These are phyloP conservation scores for Cecidostiba fungosa DNA, from an alignment of 2,888 invertebrate genomes.

Conservation along the genomic window DNA sequence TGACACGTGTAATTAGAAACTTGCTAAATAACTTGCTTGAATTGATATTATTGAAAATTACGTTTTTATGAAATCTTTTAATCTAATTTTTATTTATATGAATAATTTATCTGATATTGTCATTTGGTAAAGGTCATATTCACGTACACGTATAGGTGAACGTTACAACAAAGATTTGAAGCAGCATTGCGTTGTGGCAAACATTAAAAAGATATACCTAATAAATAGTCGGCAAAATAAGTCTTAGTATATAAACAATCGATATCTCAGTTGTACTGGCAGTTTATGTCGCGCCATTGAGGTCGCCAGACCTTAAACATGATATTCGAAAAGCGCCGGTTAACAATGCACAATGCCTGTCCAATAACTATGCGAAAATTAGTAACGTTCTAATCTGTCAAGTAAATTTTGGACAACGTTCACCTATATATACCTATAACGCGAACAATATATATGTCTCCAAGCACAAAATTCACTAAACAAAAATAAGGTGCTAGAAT, in stretches of 20 bases:
- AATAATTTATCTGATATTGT: background rate
- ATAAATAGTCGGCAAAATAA: background rate
- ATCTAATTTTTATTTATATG: background rate
- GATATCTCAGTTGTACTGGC: background rate
- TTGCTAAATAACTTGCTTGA: background rate
- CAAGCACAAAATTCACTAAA: slow-evolving; percentile 51
- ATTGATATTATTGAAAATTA: background rate
- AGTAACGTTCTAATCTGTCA: background rate
- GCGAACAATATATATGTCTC: background rate
- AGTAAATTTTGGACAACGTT: background rate
- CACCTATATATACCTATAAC: slow-evolving; percentile 20
- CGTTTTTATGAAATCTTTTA: background rate
- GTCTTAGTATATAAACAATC: background rate
- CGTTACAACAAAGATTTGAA: background rate
- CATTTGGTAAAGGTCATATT: background rate
- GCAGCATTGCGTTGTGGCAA: background rate
- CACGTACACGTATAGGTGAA: slow-evolving; percentile 5
- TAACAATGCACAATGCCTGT: background rate
- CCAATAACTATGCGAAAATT: background rate
- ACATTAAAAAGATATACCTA: background rate
- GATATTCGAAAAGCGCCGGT: background rate
- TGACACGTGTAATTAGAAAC: slow-evolving; percentile 7
- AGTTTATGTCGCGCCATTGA: background rate
- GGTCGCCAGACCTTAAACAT: background rate
- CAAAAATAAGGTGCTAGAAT: slow-evolving; percentile 66